Evolutionary conservation across 2,797 vertebrate genomes (phyloP).

Genomic region (Buceros bicornis): DNA sequence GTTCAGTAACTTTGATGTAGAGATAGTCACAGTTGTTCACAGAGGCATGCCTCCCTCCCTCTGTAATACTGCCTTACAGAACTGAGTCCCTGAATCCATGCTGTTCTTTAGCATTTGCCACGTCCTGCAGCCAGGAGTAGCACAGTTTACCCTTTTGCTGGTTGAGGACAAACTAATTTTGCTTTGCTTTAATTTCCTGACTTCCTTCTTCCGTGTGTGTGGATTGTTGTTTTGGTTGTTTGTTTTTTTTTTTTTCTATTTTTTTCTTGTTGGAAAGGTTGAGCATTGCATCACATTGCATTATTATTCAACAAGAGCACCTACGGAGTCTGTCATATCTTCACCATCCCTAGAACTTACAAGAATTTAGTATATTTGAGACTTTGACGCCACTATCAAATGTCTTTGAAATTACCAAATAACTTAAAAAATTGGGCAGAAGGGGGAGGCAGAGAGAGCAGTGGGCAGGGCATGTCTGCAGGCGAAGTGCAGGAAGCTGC

Average conservation of each 20-base stretch:
- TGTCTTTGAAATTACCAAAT: background rate
- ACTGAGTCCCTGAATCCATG: fast-evolving
- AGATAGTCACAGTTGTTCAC: background rate
- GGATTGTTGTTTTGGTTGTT: background rate
- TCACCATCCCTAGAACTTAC: background rate
- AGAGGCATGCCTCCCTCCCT: background rate
- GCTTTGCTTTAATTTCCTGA: background rate
- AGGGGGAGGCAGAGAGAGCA: background rate
- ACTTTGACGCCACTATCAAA: background rate
- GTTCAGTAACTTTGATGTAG: background rate
- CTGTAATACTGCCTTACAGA: background rate
- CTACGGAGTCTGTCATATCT: background rate
- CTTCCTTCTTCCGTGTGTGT: background rate
- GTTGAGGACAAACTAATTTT: background rate
- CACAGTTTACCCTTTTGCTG: background rate
- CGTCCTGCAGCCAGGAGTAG: background rate
- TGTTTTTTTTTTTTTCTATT: too few relatives aligned
- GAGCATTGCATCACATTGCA: background rate
- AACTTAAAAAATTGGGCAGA: background rate
- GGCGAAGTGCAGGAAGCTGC: background rate
- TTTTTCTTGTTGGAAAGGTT: background rate
- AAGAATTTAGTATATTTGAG: background rate
- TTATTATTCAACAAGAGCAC: background rate
- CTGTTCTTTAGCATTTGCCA: background rate
- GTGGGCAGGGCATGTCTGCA: background rate